Conservation (phyloP, 2,888 invertebrate species). For the Scaptomyza flava region DNA sequence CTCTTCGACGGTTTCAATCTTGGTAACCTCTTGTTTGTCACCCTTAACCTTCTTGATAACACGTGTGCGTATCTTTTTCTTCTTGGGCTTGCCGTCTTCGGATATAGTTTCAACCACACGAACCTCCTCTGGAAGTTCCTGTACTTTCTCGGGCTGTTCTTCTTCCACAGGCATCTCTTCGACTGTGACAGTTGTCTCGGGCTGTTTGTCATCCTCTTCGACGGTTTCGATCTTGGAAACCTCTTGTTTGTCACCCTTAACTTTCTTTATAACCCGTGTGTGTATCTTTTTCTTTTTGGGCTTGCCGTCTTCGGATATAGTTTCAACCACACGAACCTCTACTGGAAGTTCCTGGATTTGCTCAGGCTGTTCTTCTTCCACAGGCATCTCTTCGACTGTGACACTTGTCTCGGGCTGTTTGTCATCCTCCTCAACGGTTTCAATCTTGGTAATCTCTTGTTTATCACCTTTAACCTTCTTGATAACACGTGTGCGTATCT, state of each 20-base stretch:
- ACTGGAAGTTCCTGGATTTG: background rate
- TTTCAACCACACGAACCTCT: background rate
- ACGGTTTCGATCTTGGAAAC: slow-evolving; percentile 36
- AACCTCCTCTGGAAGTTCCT: slow-evolving; percentile 26
- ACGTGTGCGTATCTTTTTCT: slow-evolving; percentile 34
- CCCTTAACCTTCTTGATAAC: slow-evolving; percentile 35
- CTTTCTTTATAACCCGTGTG: slow-evolving; percentile 31
- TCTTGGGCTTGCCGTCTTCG: slow-evolving; percentile 26
- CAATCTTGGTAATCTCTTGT: slow-evolving; percentile 1
- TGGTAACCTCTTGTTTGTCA: slow-evolving; percentile 32
- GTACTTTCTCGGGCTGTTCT: slow-evolving; percentile 17
- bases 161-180: slow-evolving; percentile 21
- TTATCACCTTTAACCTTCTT: slow-evolving; percentile 1
- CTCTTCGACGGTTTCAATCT: slow-evolving; percentile 32
- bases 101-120: slow-evolving; percentile 17
- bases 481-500: slow-evolving; percentile 1
- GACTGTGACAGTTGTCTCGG: slow-evolving; percentile 27
- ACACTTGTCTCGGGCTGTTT: background rate
- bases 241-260: slow-evolving; percentile 34
- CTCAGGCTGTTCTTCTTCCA: background rate
- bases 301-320: background rate
- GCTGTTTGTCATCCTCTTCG: slow-evolving; percentile 28
- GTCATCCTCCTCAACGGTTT: background rate
- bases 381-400: background rate
- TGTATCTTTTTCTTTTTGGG: slow-evolving; percentile 23